phyloP scores from a whole-genome alignment of 2,113 vertebrate species.

The Puntigrus tetrazona region DNA sequence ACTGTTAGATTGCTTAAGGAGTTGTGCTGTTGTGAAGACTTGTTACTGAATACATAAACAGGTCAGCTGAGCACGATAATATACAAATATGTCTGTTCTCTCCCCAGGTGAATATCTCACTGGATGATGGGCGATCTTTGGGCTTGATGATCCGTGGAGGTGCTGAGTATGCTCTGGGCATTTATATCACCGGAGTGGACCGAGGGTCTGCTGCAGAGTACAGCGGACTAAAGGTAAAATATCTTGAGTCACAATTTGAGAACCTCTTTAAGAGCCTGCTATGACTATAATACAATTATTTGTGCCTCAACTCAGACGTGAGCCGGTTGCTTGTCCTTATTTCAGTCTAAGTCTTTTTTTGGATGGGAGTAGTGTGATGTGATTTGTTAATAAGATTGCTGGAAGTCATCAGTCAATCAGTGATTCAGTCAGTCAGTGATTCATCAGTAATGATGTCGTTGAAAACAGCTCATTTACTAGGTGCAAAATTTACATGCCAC shows the following conservation, averaged over 20 bases:
- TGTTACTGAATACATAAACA: constrained; percentile 7
- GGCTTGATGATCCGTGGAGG: constrained; percentile 94
- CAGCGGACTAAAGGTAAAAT: constrained; percentile 85
- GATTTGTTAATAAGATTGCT: not conserved
- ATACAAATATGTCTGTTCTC: constrained; percentile 1
- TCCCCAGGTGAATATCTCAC: constrained; percentile 84
- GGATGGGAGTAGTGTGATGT: not conserved
- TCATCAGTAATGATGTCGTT: not conserved
- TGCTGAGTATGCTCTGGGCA: constrained; percentile 89
- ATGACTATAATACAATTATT: not conserved
- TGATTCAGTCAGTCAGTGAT: not conserved
- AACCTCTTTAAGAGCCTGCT: not conserved
- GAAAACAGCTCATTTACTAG: not conserved
- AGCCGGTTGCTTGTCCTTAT: not conserved
- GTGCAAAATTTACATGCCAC: not conserved
- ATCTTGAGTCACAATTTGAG: not conserved
- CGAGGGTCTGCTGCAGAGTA: constrained; percentile 87
- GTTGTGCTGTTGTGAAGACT: not conserved
- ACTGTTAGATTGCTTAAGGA: constrained; percentile 17
- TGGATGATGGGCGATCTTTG: constrained; percentile 87
- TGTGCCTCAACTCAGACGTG: not conserved
- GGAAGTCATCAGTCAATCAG: not conserved
- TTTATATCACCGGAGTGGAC: constrained; percentile 94
- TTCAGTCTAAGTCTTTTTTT: constrained; percentile 17
- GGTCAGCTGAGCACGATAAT: not conserved